Evolutionary conservation across 2,113 vertebrate species (phyloP).

Genomic region (Microcebus griseorufus): DNA sequence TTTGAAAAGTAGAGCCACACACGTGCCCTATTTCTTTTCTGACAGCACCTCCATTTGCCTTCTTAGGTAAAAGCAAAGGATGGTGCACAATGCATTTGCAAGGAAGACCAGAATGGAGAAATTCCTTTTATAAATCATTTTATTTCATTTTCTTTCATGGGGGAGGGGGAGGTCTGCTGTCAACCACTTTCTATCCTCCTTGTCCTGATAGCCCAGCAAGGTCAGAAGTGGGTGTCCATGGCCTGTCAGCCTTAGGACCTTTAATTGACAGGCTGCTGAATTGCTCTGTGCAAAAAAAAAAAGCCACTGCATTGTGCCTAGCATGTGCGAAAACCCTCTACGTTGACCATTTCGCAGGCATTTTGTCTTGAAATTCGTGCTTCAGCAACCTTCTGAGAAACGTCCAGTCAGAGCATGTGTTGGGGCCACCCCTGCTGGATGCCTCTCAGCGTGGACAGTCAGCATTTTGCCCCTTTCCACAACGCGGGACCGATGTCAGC

Average conservation of each 20-base stretch:
- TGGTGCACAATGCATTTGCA: background rate
- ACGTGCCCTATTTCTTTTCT: background rate
- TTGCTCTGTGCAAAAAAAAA: background rate
- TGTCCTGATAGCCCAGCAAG: constrained; percentile 48
- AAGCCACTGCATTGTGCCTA: constrained; percentile 9
- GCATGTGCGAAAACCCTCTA: background rate
- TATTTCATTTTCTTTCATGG: background rate
- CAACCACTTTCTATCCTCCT: background rate
- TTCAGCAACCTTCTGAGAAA: constrained; percentile 3
- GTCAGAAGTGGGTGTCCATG: background rate
- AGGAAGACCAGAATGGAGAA: background rate
- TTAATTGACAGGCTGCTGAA: constrained; percentile 67
- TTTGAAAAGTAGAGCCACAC: background rate
- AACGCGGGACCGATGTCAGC: constrained; percentile 31
- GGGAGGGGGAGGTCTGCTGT: background rate
- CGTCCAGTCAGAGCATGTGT: background rate
- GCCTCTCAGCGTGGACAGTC: constrained; percentile 22
- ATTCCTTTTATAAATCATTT: background rate
- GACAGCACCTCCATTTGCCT: background rate
- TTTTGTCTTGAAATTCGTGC: background rate
- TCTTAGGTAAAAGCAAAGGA: background rate
- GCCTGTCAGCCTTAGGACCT: background rate
- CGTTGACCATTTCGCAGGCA: rapidly evolving
- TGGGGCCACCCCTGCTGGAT: constrained; percentile 22
- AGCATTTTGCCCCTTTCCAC: constrained; percentile 24